Evolutionary conservation across 2,888 invertebrate species (phyloP).

Genomic region (Synanthedon andrenaeformis): DNA sequence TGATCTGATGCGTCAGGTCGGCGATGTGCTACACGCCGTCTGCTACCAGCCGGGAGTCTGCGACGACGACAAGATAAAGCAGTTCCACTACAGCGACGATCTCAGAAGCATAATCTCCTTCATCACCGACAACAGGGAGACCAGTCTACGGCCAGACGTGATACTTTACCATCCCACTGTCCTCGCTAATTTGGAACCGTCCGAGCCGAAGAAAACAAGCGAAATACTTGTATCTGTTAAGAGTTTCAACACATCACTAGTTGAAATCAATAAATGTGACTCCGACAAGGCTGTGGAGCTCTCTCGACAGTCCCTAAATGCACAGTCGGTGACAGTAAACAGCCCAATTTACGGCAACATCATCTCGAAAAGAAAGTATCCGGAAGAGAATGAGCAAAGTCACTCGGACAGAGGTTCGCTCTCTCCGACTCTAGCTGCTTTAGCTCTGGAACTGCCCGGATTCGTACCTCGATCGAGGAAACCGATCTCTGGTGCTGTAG

Average conservation of each 20-base stretch:
- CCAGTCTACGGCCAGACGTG: conserved; percentile 42
- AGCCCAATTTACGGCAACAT: conserved; percentile 55
- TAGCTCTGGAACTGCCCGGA: conserved; percentile 60
- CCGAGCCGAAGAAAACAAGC: conserved; percentile 23
- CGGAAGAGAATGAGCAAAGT: conserved; percentile 17
- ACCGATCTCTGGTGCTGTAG: conserved; percentile 33
- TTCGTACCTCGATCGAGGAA: conserved; percentile 53
- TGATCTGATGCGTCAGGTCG: conserved; percentile 40
- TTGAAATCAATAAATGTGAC: conserved; percentile 49
- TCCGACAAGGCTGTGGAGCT: conserved; percentile 54
- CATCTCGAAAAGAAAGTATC: conserved; percentile 24
- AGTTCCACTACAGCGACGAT: conserved; percentile 49
- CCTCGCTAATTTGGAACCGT: conserved; percentile 45
- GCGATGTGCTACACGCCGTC: conserved; percentile 32
- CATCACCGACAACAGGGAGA: conserved; percentile 38
- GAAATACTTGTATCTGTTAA: conserved; percentile 35
- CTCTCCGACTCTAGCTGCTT: conserved; percentile 57
- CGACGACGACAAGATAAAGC: conserved; percentile 20
- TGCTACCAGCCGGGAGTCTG: conserved; percentile 22
- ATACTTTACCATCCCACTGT: conserved; percentile 61
- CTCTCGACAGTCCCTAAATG: conserved; percentile 41
- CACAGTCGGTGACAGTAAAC: conserved; percentile 23
- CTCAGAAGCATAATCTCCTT: conserved; percentile 43
- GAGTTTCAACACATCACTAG: conserved; percentile 18
- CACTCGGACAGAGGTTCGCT: conserved; percentile 24